These are phyloP conservation scores for Nasonia oneida DNA, from an alignment of 2,888 invertebrate genomes.

Conservation along the genomic window DNA sequence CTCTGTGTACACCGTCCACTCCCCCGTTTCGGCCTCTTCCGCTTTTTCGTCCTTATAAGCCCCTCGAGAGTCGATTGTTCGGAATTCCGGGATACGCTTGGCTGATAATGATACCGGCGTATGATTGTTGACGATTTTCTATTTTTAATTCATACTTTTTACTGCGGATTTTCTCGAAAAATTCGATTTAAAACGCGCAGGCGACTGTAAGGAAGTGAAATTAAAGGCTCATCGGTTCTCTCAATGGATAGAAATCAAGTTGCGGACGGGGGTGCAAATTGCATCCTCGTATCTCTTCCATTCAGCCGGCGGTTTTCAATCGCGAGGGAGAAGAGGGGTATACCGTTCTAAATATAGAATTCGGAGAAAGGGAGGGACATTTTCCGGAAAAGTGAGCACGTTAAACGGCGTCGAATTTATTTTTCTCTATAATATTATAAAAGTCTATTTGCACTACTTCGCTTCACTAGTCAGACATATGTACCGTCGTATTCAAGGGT, in stretches of 20 bases:
- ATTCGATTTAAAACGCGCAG: too few relatives aligned
- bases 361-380: not conserved
- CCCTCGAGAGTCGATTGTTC: conserved; percentile 32
- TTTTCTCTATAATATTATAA: not conserved
- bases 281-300: conserved; percentile 10
- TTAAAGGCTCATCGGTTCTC: conserved; percentile 25
- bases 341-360: not conserved
- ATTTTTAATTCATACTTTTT: not conserved
- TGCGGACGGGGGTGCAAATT: conserved; percentile 6
- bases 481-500: not conserved
- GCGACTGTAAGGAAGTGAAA: conserved; percentile 30
- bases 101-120: conserved; percentile 8
- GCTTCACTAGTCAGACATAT: not conserved
- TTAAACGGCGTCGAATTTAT: too few relatives aligned
- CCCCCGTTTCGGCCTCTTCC: conserved; percentile 21
- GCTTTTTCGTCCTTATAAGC: conserved; percentile 14
- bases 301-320: conserved; percentile 31
- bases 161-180: not conserved
- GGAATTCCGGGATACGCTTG: conserved; percentile 44
- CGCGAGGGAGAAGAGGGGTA: not conserved
- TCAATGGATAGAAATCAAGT: conserved; percentile 29
- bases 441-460: not conserved
- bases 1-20: conserved; percentile 30
- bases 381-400: not conserved
- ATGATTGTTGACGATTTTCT: not conserved